Evolutionary conservation across 2,888 invertebrate genomes (phyloP).

Genomic region (Eristalis pertinax): DNA sequence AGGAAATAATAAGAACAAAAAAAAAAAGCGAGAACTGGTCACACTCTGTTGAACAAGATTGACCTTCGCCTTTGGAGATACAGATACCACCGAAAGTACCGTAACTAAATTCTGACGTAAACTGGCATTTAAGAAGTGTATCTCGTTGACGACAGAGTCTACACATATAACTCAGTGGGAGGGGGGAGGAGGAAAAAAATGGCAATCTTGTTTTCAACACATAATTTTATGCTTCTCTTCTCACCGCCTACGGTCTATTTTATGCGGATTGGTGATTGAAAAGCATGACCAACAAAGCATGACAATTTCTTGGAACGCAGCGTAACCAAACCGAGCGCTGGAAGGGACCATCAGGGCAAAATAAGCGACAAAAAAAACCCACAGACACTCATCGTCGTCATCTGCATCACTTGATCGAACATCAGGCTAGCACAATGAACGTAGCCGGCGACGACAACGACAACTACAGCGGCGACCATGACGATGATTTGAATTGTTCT

Average conservation of each 20-base stretch:
- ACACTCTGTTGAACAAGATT: conserved; percentile 62
- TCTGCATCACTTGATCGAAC: conserved; percentile 65
- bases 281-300: conserved; percentile 67
- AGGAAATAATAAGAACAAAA: background rate
- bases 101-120: conserved; percentile 64
- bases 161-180: conserved; percentile 45
- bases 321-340: conserved; percentile 31
- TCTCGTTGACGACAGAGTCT: background rate
- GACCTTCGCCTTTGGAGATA: conserved; percentile 64
- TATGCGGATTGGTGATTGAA: conserved; percentile 56
- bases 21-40: conserved; percentile 34
- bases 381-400: background rate
- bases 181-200: conserved; percentile 18
- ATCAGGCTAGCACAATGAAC: conserved; percentile 31
- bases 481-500: background rate
- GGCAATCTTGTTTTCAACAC: conserved; percentile 19
- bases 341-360: conserved; percentile 6
- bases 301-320: conserved; percentile 61
- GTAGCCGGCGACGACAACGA: background rate
- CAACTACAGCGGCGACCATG: background rate
- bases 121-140: conserved; percentile 24
- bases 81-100: conserved; percentile 60
- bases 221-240: conserved; percentile 14
- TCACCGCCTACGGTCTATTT: conserved; percentile 4
- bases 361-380: conserved; percentile 7